Evolutionary conservation across 2,113 vertebrate species (phyloP).

Genomic region (Cephalophus harveyi): DNA sequence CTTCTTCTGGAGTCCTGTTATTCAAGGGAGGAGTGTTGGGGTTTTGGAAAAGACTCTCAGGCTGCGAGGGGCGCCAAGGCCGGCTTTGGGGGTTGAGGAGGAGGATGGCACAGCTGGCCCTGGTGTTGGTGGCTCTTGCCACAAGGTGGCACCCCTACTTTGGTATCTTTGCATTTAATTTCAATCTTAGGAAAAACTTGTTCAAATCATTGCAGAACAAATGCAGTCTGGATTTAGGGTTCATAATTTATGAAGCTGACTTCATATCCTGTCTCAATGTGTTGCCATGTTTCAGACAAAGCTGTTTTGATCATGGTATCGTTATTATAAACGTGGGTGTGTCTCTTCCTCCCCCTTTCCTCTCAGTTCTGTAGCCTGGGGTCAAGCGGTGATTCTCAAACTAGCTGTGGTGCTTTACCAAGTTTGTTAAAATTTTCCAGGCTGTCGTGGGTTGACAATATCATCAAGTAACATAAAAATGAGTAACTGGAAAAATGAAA

Average conservation of each 20-base stretch:
- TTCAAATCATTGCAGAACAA: not conserved
- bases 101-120: not conserved
- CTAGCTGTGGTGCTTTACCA: not conserved
- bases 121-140: not conserved
- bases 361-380: not conserved
- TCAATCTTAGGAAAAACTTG: not conserved
- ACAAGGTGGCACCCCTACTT: constrained; percentile 60
- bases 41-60: not conserved
- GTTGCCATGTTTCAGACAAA: not conserved
- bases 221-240: not conserved
- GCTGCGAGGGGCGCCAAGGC: accelerated
- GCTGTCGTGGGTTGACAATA: not conserved
- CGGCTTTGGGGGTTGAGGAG: not conserved
- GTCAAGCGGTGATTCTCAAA: not conserved
- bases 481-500: not conserved
- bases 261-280: not conserved
- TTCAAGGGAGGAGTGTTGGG: not conserved
- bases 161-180: not conserved
- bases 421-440: not conserved
- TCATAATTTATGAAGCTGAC: constrained; percentile 27
- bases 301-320: not conserved
- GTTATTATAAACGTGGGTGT: not conserved
- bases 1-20: not conserved
- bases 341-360: not conserved
- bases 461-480: not conserved